Evolutionary conservation across 1,140 invertebrate genomes (phyloP), one percentile per base, ranked within the genome.

Genomic region (Ptiloglossa arizonensis): DNA sequence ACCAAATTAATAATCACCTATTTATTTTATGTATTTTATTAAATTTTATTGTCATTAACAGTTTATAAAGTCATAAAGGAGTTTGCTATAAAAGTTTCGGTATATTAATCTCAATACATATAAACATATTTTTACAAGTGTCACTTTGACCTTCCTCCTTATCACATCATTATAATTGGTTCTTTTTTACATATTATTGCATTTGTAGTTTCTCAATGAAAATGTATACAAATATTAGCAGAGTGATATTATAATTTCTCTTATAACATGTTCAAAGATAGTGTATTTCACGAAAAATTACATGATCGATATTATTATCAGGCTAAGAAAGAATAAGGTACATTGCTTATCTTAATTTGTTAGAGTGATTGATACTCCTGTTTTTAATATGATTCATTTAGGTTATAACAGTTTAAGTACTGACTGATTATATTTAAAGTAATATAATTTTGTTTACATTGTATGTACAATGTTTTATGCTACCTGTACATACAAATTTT

Each of bases 401-500:
- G 6, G 11, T 64, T 57, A n/a, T 29, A 22, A 38, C 1, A 5
- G 0, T 48, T 48, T 32, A 48, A 22, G 17, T 22, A 17, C 1
- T 15, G 54, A 15, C 15, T 15, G 1, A 60, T 22, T 60, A 1
- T 1, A 60, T 60, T 60, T 3, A 3, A 44, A 15, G 24, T 11
- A n/a, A 41, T 11, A 5, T 54, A n/a, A 27, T 27, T 60, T 24
- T 70, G 17, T 52, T 44, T 57, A 22, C 13, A 54, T 2, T 29
- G 1, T 1, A 29, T 44, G 2, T n/a, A 72, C 9, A 41, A 22
- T 62, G 2, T 35, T 38, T 66, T 62, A 15, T 54, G 2, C n/a
- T 17, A 1, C 64, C 19, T 73, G 9, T 27, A 50, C 9, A 32
- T 57, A 17, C 6, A 29, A 27, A 52, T 35, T 62, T 82, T 79